Evolutionary conservation across 2,888 invertebrate species (phyloP).

Genomic region (Tipula vernalis): DNA sequence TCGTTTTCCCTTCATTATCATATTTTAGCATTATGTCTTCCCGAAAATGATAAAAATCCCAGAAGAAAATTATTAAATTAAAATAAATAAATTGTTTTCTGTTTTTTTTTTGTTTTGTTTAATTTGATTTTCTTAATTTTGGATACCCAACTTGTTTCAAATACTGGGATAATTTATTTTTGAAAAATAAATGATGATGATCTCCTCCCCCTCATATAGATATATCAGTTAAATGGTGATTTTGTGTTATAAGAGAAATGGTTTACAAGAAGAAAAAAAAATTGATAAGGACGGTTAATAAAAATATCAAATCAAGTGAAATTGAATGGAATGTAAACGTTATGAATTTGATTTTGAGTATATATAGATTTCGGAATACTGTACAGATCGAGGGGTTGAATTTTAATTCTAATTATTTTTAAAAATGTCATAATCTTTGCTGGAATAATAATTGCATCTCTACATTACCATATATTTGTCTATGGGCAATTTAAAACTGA

Average conservation of each 20-base stretch:
- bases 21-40: neutral
- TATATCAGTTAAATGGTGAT: neutral
- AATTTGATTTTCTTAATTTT: neutral
- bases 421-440: neutral
- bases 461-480: neutral
- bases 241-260: neutral
- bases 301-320: neutral
- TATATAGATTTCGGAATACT: neutral
- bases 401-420: neutral
- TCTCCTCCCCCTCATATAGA: neutral
- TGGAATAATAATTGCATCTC: neutral
- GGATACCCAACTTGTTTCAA: neutral
- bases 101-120: neutral
- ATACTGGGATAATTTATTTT: neutral
- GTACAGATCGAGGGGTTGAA: neutral
- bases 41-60: neutral
- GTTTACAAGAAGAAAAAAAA: neutral
- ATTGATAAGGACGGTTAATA: neutral
- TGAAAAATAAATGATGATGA: neutral
- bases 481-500: neutral
- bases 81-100: neutral
- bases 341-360: neutral
- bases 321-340: neutral
- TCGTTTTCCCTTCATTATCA: neutral
- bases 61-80: neutral